Base-by-base conservation (phyloP, 2,797 vertebrate species). In the Coregonus ussuriensis region DNA sequence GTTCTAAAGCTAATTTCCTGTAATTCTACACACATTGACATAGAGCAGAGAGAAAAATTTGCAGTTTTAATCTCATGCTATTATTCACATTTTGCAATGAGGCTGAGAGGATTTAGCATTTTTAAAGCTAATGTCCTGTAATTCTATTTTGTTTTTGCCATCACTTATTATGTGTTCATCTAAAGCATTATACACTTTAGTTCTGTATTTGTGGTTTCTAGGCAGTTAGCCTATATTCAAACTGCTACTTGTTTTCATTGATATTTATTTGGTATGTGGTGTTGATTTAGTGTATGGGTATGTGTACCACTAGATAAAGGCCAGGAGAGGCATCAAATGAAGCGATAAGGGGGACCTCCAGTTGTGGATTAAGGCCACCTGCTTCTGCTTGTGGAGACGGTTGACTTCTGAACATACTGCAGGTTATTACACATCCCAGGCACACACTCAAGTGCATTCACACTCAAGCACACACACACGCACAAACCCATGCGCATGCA, bases 191-290 rank as follows among this genome's bases (percentile, higher is more conserved):
- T 68, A 68, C 21, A 35, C 66, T 68, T 35, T 6, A 29, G 14
- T 31, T 35, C 2, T 33, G 37, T 29, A 37, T 16, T 47, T 47
- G 31, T 33, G 1, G 15, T 37, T 33, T 47, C 9, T 47, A 47
- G 41, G 41, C 41, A 47, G 66, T 37, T 68, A 5, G 14, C 31
- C 33, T 35, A 16, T 35, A 6, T 68, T 33, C 15, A 6, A 18
- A 6, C 4, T 13, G 4, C 29, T 0, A 1, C 72, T 80, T 75
- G 52, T 68, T 37, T 77, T 74, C 14, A 65, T 72, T 76, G 1
- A 47, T 53, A 0, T 25, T 79, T 80, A 31, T 78, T 72, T 68
- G 53, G 11, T 74, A 25, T 35, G 67, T 72, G 54, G 59, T 71
- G 63, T 66, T 75, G 21, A 13, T 14, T 13, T 18, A 47, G 31